Percentiles rank a stretch among this genome's conserved stretches.
phyloP scores from a whole-genome alignment of 1,140 invertebrate genomes.

The Drosophila miranda region DNA sequence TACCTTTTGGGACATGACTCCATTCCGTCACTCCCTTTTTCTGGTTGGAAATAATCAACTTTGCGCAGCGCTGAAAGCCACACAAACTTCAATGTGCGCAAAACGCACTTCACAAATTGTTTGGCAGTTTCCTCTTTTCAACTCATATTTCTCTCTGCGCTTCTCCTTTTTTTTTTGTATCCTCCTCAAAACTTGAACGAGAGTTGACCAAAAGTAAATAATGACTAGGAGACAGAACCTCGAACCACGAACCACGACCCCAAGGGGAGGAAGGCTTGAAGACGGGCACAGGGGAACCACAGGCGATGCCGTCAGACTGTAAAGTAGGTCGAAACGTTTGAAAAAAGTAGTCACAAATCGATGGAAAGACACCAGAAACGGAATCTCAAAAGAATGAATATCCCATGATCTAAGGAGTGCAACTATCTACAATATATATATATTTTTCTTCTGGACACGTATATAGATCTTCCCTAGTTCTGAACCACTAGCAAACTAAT shows the following conservation, averaged over 20 bases:
- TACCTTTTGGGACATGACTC: conserved; percentile 25
- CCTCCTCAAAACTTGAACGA: conserved; percentile 15
- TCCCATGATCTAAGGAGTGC: too few species aligned
- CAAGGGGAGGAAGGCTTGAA: background rate
- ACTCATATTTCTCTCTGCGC: conserved; percentile 42
- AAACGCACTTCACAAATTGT: conserved; percentile 68
- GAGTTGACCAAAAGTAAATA: conserved; percentile 47
- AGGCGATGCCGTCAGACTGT: background rate
- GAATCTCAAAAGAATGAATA: too few species aligned
- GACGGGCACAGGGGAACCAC: too few species aligned
- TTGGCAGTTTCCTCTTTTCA: conserved; percentile 30
- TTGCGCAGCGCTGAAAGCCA: conserved; percentile 66
- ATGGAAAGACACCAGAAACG: too few species aligned
- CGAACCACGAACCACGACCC: background rate
- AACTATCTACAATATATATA: too few species aligned
- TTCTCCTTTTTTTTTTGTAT: conserved; percentile 1
- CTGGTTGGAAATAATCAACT: conserved; percentile 63
- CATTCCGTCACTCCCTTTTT: background rate
- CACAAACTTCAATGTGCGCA: conserved; percentile 56
- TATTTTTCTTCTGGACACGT: too few species aligned
- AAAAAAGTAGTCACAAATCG: too few species aligned
- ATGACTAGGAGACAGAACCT: conserved; percentile 24
- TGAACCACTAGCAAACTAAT: too few species aligned
- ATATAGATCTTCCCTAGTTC: too few species aligned
- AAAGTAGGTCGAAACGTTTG: background rate